Percentiles rank a stretch among this genome's conserved stretches.
phyloP scores from a whole-genome alignment of 2,113 vertebrate genomes.

The Eurystomus gularis region DNA sequence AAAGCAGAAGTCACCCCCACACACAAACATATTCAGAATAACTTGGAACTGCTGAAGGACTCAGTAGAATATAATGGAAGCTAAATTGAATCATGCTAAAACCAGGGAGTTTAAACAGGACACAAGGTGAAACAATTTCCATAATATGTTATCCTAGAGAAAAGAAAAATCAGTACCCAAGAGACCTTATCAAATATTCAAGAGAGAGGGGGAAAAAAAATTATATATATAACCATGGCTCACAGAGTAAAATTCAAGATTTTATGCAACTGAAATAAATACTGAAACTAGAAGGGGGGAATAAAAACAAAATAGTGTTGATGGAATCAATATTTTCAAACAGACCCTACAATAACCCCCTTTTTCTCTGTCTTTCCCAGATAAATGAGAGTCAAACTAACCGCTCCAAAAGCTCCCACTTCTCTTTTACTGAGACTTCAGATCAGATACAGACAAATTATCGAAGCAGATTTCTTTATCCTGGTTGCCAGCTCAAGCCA shows the following conservation, averaged over 20 bases:
- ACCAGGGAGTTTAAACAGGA: neutral
- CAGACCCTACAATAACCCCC: neutral
- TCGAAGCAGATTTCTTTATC: neutral
- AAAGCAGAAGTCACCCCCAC: neutral
- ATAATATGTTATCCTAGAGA: neutral
- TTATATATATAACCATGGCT: neutral
- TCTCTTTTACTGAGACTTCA: neutral
- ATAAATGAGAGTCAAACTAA: neutral
- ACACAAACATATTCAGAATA: neutral
- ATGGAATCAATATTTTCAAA: neutral
- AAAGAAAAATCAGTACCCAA: neutral
- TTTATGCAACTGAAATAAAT: neutral
- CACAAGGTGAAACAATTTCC: conserved; percentile 22
- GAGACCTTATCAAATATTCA: conserved; percentile 2
- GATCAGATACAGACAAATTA: neutral
- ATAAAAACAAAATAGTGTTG: neutral
- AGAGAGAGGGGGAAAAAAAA: neutral
- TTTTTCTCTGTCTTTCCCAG: neutral
- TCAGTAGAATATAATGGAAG: neutral
- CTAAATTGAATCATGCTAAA: neutral
- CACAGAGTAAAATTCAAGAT: neutral
- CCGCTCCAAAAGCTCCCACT: neutral
- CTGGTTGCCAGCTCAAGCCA: neutral
- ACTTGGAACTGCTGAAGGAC: neutral
- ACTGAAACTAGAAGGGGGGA: neutral